Conservation (phyloP, 2,797 vertebrate species). For the Pseudochirops corinnae region DNA sequence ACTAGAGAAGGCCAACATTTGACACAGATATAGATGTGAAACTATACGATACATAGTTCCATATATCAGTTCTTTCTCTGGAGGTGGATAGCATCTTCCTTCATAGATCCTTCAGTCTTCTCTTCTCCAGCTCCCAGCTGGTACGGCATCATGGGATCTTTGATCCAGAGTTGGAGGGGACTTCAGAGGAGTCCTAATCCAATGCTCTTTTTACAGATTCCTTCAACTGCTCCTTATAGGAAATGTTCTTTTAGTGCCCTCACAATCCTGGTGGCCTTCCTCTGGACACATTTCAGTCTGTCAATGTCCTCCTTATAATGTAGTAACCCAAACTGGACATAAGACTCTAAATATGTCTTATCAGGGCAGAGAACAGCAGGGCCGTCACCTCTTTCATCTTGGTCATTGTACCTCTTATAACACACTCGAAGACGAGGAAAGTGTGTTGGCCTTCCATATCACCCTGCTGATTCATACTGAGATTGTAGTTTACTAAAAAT, state of each 20-base stretch:
- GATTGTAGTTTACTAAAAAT: neutral
- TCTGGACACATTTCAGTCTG: neutral
- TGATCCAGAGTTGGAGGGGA: neutral
- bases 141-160: neutral
- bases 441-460: neutral
- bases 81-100: neutral
- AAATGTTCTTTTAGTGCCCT: neutral
- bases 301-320: neutral
- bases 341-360: neutral
- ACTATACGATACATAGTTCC: neutral
- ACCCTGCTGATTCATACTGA: neutral
- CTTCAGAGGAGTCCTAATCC: neutral
- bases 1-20: neutral
- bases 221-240: neutral
- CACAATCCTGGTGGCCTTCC: neutral
- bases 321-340: neutral
- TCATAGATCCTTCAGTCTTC: neutral
- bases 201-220: neutral
- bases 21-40: neutral
- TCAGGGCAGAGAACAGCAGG: neutral
- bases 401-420: neutral
- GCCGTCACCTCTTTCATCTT: neutral
- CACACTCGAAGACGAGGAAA: neutral
- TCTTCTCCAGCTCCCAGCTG: neutral
- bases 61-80: neutral